phyloP scores from a whole-genome alignment of 2,888 invertebrate genomes.

The Schizaphis graminum region DNA sequence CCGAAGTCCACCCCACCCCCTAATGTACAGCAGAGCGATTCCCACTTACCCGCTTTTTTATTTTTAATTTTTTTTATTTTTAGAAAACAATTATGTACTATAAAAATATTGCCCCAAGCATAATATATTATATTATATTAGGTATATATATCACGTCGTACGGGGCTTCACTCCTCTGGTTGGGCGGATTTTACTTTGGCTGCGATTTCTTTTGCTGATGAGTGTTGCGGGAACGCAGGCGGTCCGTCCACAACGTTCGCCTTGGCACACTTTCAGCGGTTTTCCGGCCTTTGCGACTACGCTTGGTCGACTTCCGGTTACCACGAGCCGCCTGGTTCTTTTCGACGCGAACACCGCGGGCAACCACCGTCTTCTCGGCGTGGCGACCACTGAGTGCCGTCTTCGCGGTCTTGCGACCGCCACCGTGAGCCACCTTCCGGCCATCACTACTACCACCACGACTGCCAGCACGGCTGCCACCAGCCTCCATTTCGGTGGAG shows the following conservation, averaged over 20 bases:
- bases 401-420: background rate
- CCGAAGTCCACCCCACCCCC: no score
- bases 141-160: background rate
- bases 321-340: background rate
- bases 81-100: background rate
- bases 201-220: background rate
- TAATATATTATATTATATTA: background rate
- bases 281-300: background rate
- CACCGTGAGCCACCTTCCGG: background rate
- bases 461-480: no score
- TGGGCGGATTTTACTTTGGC: background rate
- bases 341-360: accelerated
- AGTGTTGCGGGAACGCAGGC: background rate
- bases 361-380: background rate
- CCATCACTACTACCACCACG: background rate
- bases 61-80: background rate
- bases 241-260: background rate
- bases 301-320: background rate
- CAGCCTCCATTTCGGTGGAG: background rate
- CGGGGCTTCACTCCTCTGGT: background rate
- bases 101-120: background rate
- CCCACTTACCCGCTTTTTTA: no score
- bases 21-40: no score
- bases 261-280: no score
- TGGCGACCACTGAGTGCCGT: background rate